These are phyloP conservation scores for Rana temporaria DNA, from an alignment of 2,113 vertebrate genomes.

Conservation along the genomic window DNA sequence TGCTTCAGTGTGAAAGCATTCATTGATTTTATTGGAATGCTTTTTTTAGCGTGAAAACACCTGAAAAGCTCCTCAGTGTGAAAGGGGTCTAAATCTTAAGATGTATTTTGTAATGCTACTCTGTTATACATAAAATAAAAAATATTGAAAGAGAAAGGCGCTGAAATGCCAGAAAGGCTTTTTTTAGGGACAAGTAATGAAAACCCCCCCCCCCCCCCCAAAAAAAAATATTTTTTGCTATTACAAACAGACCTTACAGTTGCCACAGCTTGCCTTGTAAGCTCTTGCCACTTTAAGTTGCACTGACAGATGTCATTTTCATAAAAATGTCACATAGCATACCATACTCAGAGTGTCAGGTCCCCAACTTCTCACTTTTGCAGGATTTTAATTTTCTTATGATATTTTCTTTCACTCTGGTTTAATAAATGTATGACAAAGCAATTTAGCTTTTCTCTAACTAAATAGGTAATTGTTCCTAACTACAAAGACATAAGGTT, in stretches of 20 bases:
- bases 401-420: slow-evolving; percentile 58
- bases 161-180: too few species aligned
- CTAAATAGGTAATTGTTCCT: not conserved
- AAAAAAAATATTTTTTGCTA: too few species aligned
- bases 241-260: not conserved
- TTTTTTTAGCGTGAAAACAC: too few species aligned
- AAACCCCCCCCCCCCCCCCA: too few species aligned
- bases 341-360: slow-evolving; percentile 22
- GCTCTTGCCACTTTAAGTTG: slow-evolving; percentile 45
- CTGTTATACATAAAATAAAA: too few species aligned
- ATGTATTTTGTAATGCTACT: too few species aligned
- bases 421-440: slow-evolving; percentile 9
- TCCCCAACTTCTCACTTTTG: slow-evolving; percentile 49
- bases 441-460: not conserved
- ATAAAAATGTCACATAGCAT: slow-evolving; percentile 50
- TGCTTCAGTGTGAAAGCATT: too few species aligned
- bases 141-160: too few species aligned
- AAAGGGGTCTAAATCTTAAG: too few species aligned
- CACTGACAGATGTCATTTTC: slow-evolving; percentile 57
- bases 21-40: too few species aligned
- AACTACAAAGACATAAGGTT: slow-evolving; percentile 5
- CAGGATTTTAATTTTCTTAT: slow-evolving; percentile 29
- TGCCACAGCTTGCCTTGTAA: not conserved
- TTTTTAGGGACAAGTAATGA: too few species aligned
- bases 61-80: too few species aligned